Evolutionary conservation across 2,113 vertebrate species (phyloP).

Genomic region (Mesitornis unicolor): DNA sequence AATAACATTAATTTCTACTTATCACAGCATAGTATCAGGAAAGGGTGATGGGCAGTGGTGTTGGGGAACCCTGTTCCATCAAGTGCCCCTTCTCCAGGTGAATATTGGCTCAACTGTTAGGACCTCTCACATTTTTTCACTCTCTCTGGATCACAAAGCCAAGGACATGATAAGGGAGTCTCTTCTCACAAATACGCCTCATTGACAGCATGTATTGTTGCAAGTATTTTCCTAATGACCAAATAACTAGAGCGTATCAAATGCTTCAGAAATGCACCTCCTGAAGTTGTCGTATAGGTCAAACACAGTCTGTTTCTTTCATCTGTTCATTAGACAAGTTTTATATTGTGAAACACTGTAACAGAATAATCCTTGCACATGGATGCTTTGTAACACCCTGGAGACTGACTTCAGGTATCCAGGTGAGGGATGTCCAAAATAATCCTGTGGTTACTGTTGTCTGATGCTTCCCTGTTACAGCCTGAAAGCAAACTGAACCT

Average conservation of each 20-base stretch:
- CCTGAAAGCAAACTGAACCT: background rate
- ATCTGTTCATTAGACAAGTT: background rate
- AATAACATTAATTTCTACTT: background rate
- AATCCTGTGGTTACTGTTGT: background rate
- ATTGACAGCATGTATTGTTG: background rate
- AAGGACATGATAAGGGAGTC: background rate
- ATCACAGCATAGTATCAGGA: background rate
- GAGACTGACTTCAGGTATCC: background rate
- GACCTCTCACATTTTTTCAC: background rate
- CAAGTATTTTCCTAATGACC: background rate
- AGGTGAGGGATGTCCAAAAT: background rate
- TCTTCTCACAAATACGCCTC: background rate
- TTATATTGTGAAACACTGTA: background rate
- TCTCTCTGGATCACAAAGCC: background rate
- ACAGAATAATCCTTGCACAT: background rate
- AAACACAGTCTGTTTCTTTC: slow-evolving; percentile 9
- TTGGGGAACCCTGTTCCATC: background rate
- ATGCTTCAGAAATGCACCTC: background rate
- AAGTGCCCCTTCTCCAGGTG: background rate
- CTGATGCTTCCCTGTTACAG: background rate
- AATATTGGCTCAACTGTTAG: background rate
- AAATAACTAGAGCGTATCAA: slow-evolving; percentile 27
- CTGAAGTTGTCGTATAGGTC: background rate
- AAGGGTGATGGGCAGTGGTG: background rate
- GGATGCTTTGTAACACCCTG: background rate